Conservation (phyloP, 2,888 invertebrate species). For the Zeuzera pyrina region DNA sequence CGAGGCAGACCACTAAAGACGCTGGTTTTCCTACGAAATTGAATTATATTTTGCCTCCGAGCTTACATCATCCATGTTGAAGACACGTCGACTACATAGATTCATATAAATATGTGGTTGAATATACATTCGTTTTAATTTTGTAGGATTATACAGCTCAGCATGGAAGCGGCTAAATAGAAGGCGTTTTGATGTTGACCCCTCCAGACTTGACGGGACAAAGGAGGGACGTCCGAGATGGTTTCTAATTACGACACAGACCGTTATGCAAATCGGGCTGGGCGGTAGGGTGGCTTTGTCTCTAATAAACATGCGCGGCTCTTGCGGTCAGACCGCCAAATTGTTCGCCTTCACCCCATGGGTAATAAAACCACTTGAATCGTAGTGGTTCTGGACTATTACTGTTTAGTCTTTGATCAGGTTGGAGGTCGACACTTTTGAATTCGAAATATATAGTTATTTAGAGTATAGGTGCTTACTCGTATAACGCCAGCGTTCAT, state of each 20-base stretch:
- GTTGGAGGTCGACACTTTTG: conserved; percentile 28
- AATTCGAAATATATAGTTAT: conserved; percentile 20
- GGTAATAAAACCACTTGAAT: conserved; percentile 50
- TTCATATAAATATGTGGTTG: not conserved
- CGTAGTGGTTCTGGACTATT: conserved; percentile 46
- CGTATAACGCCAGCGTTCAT: conserved; percentile 21
- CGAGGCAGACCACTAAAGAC: not conserved
- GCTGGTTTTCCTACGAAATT: not conserved
- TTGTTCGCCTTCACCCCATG: conserved; percentile 46
- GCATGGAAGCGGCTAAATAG: conserved; percentile 48
- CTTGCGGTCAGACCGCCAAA: conserved; percentile 64
- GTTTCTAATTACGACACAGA: conserved; percentile 70
- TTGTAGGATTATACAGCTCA: conserved; percentile 49
- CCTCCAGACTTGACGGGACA: conserved; percentile 54
- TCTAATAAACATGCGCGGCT: conserved; percentile 69
- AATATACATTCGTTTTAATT: conserved; percentile 13
- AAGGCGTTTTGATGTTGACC: conserved; percentile 53
- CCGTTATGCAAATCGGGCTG: conserved; percentile 68
- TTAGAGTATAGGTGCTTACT: conserved; percentile 10
- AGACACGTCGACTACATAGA: not conserved
- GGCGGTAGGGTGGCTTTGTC: conserved; percentile 39
- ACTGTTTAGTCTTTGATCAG: conserved; percentile 42
- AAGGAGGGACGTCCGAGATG: conserved; percentile 66
- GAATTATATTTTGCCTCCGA: not conserved
- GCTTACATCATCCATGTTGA: no score